Percentiles rank a stretch among this genome's conserved stretches.
phyloP scores from a whole-genome alignment of 2,888 invertebrate genomes.

The Melanostoma scalare region DNA sequence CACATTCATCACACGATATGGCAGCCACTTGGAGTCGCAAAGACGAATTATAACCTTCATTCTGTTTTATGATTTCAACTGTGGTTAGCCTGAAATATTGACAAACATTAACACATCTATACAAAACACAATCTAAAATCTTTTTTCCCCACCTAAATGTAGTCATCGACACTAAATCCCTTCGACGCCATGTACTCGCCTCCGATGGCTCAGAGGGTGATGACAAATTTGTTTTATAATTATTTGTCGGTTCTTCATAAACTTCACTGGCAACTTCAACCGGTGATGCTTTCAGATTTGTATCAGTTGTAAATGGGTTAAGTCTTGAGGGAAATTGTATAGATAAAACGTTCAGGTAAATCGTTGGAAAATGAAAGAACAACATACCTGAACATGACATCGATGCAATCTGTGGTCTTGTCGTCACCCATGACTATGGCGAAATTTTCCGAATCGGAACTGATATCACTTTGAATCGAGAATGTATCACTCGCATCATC shows the following conservation, averaged over 20 bases:
- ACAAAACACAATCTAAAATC: background rate
- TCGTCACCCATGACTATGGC: constrained; percentile 87
- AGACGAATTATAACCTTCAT: constrained; percentile 86
- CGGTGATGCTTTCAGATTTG: constrained; percentile 80
- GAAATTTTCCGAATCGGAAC: constrained; percentile 94
- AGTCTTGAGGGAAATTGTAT: constrained; percentile 75
- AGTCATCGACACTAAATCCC: constrained; percentile 87
- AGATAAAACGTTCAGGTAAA: background rate
- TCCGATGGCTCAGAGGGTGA: constrained; percentile 93
- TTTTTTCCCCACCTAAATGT: constrained; percentile 80
- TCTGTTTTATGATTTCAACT: constrained; percentile 89
- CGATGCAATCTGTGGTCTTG: constrained; percentile 86
- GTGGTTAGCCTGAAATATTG: constrained; percentile 86
- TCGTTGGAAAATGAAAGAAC: background rate
- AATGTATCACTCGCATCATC: constrained; percentile 90
- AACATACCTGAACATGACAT: constrained; percentile 86
- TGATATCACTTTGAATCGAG: constrained; percentile 91
- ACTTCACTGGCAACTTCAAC: constrained; percentile 94
- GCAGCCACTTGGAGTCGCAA: constrained; percentile 88
- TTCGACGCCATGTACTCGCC: constrained; percentile 89
- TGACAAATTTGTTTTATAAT: constrained; percentile 85
- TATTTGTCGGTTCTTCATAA: constrained; percentile 85
- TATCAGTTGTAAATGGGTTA: constrained; percentile 83
- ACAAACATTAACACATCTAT: constrained; percentile 41
- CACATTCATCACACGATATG: constrained; percentile 91